Conservation (phyloP, 23 tunicate genomes). For the Botrylloides violaceus region DNA sequence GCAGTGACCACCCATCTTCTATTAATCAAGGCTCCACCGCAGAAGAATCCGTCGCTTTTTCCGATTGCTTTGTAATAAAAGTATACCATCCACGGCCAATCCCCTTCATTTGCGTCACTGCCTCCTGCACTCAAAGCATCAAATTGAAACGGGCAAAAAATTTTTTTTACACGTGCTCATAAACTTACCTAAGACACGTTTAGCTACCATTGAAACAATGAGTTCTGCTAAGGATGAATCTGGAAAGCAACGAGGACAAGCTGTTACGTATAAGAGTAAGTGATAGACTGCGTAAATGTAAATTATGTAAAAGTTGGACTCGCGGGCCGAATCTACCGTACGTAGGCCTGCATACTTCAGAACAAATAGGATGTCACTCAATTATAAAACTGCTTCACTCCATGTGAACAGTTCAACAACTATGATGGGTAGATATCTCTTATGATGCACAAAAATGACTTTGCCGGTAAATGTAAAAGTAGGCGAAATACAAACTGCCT, state of each 20-base stretch:
- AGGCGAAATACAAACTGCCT: too few species aligned
- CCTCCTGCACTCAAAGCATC: conserved; percentile 1
- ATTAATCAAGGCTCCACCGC: conserved; percentile 19
- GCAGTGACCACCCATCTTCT: conserved; percentile 8
- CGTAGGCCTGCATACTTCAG: too few species aligned
- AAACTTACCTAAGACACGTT: conserved; percentile 8
- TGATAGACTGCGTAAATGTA: not conserved
- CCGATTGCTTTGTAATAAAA: conserved; percentile 11
- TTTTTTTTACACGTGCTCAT: too few species aligned
- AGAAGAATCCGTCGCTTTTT: conserved; percentile 2
- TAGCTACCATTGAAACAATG: not conserved
- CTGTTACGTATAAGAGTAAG: not conserved
- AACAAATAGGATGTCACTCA: too few species aligned
- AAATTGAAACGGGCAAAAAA: not conserved
- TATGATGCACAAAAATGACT: too few species aligned
- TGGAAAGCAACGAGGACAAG: not conserved
- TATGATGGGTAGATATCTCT: too few species aligned
- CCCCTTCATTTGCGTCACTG: conserved; percentile 16
- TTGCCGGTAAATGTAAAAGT: too few species aligned
- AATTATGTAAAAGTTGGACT: too few species aligned
- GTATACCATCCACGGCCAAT: conserved; percentile 31
- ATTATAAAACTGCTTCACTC: too few species aligned
- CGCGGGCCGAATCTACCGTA: too few species aligned
- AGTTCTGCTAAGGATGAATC: conserved; percentile 8
- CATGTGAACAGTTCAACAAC: too few species aligned